Evolutionary conservation across 2,888 invertebrate species (phyloP).

Genomic region (Sinopyrophorus schimmeli): DNA sequence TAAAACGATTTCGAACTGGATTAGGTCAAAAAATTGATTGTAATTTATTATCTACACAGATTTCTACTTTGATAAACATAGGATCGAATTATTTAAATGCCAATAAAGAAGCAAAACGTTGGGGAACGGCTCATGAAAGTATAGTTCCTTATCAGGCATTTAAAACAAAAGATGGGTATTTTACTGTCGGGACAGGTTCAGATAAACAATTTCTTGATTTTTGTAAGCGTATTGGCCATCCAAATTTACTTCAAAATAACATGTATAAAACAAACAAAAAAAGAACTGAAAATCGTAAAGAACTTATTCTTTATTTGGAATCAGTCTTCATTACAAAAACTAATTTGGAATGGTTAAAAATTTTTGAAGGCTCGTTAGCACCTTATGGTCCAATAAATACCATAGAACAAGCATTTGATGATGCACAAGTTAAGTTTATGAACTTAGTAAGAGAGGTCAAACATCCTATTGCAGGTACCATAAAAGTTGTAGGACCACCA

Average conservation of each 20-base stretch:
- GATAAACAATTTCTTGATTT: slow-evolving; percentile 78
- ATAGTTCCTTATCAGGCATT: slow-evolving; percentile 95
- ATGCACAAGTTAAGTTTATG: slow-evolving; percentile 79
- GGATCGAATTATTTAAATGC: slow-evolving; percentile 90
- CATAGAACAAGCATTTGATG: slow-evolving; percentile 82
- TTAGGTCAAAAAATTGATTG: slow-evolving; percentile 92
- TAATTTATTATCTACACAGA: slow-evolving; percentile 90
- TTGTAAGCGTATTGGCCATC: slow-evolving; percentile 65
- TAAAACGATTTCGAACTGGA: slow-evolving; percentile 76
- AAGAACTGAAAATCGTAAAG: slow-evolving; percentile 76
- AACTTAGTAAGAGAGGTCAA: slow-evolving; percentile 71
- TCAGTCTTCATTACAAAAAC: slow-evolving; percentile 64
- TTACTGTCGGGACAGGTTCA: slow-evolving; percentile 88
- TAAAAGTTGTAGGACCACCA: slow-evolving; percentile 85
- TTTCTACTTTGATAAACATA: slow-evolving; percentile 85
- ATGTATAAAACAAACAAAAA: slow-evolving; percentile 72
- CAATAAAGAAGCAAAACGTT: slow-evolving; percentile 72
- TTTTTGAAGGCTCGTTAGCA: slow-evolving; percentile 75
- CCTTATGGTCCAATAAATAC: slow-evolving; percentile 91
- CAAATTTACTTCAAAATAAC: slow-evolving; percentile 64
- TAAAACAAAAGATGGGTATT: slow-evolving; percentile 76
- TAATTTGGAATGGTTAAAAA: slow-evolving; percentile 72
- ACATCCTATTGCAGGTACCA: slow-evolving; percentile 69
- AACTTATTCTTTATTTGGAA: slow-evolving; percentile 66
- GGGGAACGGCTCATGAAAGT: slow-evolving; percentile 94